These are phyloP conservation scores for Syngnathoides biaculeatus DNA, from an alignment of 2,113 vertebrate species.

Conservation along the genomic window DNA sequence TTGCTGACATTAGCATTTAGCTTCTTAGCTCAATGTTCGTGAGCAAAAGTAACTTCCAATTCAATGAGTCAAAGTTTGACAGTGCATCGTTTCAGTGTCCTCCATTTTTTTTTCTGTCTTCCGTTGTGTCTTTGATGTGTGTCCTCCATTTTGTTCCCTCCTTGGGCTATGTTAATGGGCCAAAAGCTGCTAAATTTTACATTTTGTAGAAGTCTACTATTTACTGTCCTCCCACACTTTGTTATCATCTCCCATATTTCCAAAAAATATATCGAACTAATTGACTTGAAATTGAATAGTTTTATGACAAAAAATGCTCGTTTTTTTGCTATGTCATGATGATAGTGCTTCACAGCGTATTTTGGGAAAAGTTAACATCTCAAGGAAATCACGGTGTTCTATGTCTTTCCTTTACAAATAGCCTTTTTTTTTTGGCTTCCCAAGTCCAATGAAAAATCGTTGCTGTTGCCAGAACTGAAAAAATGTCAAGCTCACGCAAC, in stretches of 20 bases:
- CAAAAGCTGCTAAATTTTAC: constrained; percentile 7
- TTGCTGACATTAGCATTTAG: not conserved
- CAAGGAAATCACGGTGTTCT: too few species aligned
- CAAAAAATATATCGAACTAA: too few species aligned
- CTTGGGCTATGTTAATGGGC: not conserved
- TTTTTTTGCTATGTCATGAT: too few species aligned
- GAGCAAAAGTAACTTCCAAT: not conserved
- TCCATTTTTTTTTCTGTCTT: not conserved
- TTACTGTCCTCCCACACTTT: not conserved
- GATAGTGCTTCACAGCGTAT: too few species aligned
- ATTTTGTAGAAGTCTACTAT: not conserved
- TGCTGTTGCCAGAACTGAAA: too few species aligned
- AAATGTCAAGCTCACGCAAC: too few species aligned
- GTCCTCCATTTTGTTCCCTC: not conserved
- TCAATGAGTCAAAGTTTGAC: not conserved
- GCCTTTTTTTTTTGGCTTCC: too few species aligned
- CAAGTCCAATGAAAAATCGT: too few species aligned
- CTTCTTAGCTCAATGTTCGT: not conserved
- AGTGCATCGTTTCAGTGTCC: not conserved
- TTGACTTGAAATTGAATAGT: too few species aligned
- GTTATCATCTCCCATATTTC: not conserved
- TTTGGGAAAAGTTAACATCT: too few species aligned
- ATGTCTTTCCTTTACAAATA: too few species aligned
- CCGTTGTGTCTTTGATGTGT: not conserved
- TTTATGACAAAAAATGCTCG: too few species aligned